Evolutionary conservation across 2,888 invertebrate species (phyloP).

Genomic region (Nomada ferruginata): DNA sequence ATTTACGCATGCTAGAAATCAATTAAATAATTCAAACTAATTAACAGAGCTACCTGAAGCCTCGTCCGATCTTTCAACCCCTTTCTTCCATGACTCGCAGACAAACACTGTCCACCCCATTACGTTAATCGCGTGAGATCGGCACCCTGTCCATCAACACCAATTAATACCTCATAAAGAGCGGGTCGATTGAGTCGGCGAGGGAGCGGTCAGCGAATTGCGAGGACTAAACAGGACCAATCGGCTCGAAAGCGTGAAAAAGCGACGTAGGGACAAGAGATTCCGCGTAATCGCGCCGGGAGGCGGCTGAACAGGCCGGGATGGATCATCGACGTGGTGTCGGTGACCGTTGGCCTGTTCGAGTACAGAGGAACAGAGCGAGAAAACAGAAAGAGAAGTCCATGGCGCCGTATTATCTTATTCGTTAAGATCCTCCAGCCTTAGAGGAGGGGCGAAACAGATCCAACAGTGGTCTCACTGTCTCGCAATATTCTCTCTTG

Average conservation of each 20-base stretch:
- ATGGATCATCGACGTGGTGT: slow-evolving; percentile 73
- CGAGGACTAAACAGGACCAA: slow-evolving; percentile 31
- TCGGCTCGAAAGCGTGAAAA: slow-evolving; percentile 53
- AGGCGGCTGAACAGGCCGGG: slow-evolving; percentile 46
- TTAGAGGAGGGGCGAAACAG: slow-evolving; percentile 59
- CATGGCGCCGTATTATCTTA: slow-evolving; percentile 82
- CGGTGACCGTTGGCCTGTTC: slow-evolving; percentile 79
- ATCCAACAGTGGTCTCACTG: slow-evolving; percentile 80
- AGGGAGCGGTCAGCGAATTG: slow-evolving; percentile 2
- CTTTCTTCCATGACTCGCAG: too few species aligned
- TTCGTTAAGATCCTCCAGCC: slow-evolving; percentile 81
- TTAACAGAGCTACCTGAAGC: too few species aligned
- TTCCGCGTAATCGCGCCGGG: slow-evolving; percentile 72
- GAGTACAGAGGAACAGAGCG: slow-evolving; percentile 31
- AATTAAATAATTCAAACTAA: too few species aligned
- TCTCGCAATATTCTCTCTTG: slow-evolving; percentile 67
- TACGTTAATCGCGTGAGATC: too few species aligned
- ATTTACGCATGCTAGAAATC: too few species aligned
- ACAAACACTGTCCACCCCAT: too few species aligned
- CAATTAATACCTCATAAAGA: slow-evolving; percentile 36
- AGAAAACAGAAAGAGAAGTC: slow-evolving; percentile 60
- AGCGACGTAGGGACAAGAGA: slow-evolving; percentile 58
- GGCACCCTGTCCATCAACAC: background rate
- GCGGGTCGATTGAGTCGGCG: slow-evolving; percentile 1
- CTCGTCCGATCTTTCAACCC: too few species aligned